phyloP scores from a whole-genome alignment of 2,888 invertebrate species.

The Neuroscelio doddi region DNA sequence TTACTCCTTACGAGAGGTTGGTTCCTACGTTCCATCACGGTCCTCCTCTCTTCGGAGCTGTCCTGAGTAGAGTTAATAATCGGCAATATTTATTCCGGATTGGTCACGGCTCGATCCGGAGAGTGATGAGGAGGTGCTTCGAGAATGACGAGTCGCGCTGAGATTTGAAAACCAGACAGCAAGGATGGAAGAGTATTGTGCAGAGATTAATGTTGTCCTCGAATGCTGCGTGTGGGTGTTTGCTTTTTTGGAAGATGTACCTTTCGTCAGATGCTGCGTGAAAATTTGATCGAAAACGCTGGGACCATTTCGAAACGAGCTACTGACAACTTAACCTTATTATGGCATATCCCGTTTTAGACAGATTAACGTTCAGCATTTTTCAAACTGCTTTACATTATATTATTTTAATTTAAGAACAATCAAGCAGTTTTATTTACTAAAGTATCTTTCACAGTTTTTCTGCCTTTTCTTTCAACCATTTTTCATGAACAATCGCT shows the following conservation, averaged over 20 bases:
- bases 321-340: constrained; percentile 30
- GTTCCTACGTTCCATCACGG: constrained; percentile 47
- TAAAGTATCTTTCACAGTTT: too few relatives aligned
- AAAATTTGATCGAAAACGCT: constrained; percentile 43
- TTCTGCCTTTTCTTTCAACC: too few relatives aligned
- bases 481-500: too few relatives aligned
- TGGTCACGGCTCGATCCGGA: constrained; percentile 68
- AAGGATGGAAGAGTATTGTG: constrained; percentile 50
- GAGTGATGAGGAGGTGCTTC: constrained; percentile 62
- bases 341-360: neutral
- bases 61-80: constrained; percentile 69
- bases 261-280: constrained; percentile 43
- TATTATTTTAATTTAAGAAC: too few relatives aligned
- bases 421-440: too few relatives aligned
- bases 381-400: neutral
- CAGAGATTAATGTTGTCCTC: constrained; percentile 58
- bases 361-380: neutral
- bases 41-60: constrained; percentile 45
- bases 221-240: constrained; percentile 49
- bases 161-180: constrained; percentile 31
- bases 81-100: constrained; percentile 71
- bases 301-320: constrained; percentile 37
- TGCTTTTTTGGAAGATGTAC: constrained; percentile 29
- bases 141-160: constrained; percentile 55
- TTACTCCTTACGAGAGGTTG: constrained; percentile 38